These are phyloP conservation scores for Drymodes brunneopygia DNA, from an alignment of 2,113 vertebrate genomes.

Conservation along the genomic window DNA sequence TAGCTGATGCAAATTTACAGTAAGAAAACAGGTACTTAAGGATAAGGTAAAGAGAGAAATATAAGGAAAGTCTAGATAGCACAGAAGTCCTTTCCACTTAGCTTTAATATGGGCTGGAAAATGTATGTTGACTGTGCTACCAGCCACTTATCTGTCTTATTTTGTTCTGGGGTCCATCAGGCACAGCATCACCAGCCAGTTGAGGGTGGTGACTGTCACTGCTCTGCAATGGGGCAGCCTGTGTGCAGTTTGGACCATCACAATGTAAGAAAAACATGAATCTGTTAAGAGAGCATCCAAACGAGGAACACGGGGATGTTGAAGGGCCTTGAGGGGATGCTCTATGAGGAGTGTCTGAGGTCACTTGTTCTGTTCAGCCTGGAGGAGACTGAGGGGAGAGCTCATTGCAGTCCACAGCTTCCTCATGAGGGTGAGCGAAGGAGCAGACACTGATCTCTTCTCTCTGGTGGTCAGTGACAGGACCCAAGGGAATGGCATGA, in stretches of 20 bases:
- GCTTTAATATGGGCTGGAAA: not conserved
- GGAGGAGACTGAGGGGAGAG: not conserved
- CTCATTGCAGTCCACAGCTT: not conserved
- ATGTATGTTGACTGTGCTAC: not conserved
- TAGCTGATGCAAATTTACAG: not conserved
- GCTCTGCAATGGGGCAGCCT: no score
- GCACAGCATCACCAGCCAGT: not conserved
- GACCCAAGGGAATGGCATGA: accelerated
- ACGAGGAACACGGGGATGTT: not conserved
- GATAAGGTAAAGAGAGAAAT: not conserved
- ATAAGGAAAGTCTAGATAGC: not conserved
- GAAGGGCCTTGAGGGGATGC: not conserved
- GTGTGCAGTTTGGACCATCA: not conserved
- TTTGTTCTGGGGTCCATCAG: not conserved
- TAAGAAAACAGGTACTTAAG: not conserved
- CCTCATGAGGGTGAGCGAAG: accelerated
- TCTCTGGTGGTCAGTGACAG: not conserved
- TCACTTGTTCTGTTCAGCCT: not conserved
- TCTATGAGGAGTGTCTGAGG: accelerated
- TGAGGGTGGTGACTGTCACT: not conserved
- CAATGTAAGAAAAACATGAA: not conserved
- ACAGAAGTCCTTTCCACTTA: not conserved
- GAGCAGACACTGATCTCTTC: not conserved
- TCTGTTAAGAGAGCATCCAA: not conserved
- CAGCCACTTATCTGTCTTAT: not conserved